Percentiles rank a stretch among this genome's conserved stretches.
Evolutionary conservation across 2,888 invertebrate genomes (phyloP).

Genomic region (Bimastos eiseni): DNA sequence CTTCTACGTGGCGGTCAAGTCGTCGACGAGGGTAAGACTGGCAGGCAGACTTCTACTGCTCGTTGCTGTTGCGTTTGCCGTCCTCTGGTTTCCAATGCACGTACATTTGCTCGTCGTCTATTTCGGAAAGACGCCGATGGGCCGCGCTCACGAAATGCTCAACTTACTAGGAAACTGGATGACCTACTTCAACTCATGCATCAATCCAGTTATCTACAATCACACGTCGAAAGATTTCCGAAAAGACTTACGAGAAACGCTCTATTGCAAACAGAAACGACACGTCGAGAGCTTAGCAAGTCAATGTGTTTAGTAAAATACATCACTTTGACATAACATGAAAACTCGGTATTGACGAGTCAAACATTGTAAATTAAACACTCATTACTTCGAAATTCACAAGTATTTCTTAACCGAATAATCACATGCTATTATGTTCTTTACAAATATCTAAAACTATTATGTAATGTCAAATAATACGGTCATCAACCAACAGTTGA

Average conservation of each 20-base stretch:
- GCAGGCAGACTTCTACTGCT: constrained; percentile 44
- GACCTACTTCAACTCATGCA: constrained; percentile 47
- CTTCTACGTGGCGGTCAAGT: constrained; percentile 9
- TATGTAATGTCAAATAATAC: background rate
- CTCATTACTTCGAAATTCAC: background rate
- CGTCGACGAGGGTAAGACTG: constrained; percentile 34
- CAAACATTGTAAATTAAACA: background rate
- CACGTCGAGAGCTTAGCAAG: background rate
- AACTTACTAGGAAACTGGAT: constrained; percentile 43
- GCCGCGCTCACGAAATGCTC: constrained; percentile 34
- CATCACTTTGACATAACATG: background rate
- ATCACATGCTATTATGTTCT: background rate
- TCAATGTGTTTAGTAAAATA: background rate
- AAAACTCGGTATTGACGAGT: background rate
- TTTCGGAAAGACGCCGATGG: constrained; percentile 37
- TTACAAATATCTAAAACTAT: background rate
- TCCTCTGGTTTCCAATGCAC: constrained; percentile 47
- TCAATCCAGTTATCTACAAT: constrained; percentile 48
- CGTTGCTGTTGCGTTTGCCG: constrained; percentile 47
- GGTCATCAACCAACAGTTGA: background rate
- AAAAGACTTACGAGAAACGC: background rate
- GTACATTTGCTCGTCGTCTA: constrained; percentile 45
- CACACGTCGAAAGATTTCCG: constrained; percentile 47
- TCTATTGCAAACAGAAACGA: background rate
- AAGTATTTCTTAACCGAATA: background rate